Percentiles rank a stretch among this genome's conserved stretches.
These are phyloP conservation scores for Microchrysa polita DNA, from an alignment of 2,888 invertebrate genomes.

Conservation along the genomic window DNA sequence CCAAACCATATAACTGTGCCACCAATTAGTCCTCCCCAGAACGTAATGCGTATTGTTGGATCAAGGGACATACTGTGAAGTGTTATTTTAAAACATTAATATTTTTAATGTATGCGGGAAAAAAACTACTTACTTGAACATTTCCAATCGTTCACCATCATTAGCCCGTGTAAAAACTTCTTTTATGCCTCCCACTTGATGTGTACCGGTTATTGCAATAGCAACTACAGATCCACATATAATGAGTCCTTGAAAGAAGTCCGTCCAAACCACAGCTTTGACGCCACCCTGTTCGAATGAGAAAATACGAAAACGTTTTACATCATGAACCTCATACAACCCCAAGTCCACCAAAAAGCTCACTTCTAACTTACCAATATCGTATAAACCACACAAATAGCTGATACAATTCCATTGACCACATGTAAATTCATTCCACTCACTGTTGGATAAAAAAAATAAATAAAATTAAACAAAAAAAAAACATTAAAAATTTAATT, in stretches of 20 bases:
- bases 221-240: slow-evolving; percentile 56
- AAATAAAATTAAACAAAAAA: slow-evolving; percentile 12
- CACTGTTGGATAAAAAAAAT: slow-evolving; percentile 61
- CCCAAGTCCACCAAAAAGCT: too few relatives aligned
- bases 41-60: slow-evolving; percentile 70
- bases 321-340: too few relatives aligned
- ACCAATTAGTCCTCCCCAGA: slow-evolving; percentile 70
- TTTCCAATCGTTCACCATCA: slow-evolving; percentile 54
- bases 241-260: slow-evolving; percentile 58
- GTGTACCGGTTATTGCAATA: slow-evolving; percentile 56
- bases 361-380: slow-evolving; percentile 68
- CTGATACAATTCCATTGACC: slow-evolving; percentile 66
- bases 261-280: slow-evolving; percentile 63
- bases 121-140: slow-evolving; percentile 56
- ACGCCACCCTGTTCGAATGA: slow-evolving; percentile 57
- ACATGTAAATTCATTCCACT: slow-evolving; percentile 68
- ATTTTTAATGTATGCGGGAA: too few relatives aligned
- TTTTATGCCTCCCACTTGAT: slow-evolving; percentile 56
- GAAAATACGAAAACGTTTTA: too few relatives aligned
- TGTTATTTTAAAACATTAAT: background rate
- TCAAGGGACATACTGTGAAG: slow-evolving; percentile 63
- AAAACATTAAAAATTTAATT: too few relatives aligned
- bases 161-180: slow-evolving; percentile 54
- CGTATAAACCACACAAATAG: slow-evolving; percentile 70
- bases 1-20: slow-evolving; percentile 69